Evolutionary conservation across 2,797 vertebrate genomes (phyloP), one percentile per base, ranked within the genome.

Genomic region (Sebastes ruberrimus): DNA sequence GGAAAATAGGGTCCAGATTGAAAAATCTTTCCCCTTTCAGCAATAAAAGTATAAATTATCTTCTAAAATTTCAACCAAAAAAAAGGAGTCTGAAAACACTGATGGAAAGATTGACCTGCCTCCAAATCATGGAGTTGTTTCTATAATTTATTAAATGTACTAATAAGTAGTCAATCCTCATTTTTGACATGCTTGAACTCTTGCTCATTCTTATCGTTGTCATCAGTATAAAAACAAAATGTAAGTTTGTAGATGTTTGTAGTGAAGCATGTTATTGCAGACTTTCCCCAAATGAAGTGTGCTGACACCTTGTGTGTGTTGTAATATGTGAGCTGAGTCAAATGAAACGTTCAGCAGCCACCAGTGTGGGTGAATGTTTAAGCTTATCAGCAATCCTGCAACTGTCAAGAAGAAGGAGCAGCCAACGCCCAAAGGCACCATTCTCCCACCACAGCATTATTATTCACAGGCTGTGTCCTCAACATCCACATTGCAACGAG

Each of bases 331-430:
- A 66, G 52, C 53, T 5, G 13, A 84, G 49, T 76, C 18, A 23
- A 76, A 62, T 30, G 62, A 81, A 78, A 69, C 52, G 49, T 85
- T 80, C n/a, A 68, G 65, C 66, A 33, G 63, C 74, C 81, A 53
- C 78, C 70, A 30, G 30, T 11, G 18, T 64, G 66, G 28, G 46
- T 72, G 64, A 25, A 71, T 10, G 14, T 35, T 42, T 49, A 49
- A 70, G 71, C 90, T 93, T 94, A 92, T 92, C 92, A 65, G 78
- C 88, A 23, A 92, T 93, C 93, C 91, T 92, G 92, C 84, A 91
- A 89, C 79, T 84, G 82, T 84, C 42, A 28, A 61, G 49, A 25
- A 76, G 66, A 62, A 67, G 30, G 59, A 83, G 79, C 63, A 23
- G 55, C 32, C 16, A 30, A 20, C 8, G 61, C 66, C 66, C 68